These are phyloP conservation scores for Anser cygnoides DNA, from an alignment of 2,113 vertebrate species.

Conservation along the genomic window DNA sequence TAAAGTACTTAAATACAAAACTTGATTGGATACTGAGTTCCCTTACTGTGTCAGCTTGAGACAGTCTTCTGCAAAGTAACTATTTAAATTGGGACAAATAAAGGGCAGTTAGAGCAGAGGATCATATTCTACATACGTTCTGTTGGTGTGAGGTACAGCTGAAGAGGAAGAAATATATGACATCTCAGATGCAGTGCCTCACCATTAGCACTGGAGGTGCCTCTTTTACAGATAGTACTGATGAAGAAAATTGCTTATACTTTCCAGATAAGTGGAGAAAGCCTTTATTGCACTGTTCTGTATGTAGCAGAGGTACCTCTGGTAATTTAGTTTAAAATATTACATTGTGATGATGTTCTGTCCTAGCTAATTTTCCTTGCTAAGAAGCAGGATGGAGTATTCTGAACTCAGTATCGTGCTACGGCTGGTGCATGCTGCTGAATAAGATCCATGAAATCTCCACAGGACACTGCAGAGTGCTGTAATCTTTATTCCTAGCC, in stretches of 20 bases:
- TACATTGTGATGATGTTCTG: neutral
- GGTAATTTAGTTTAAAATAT: neutral
- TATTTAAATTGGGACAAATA: neutral
- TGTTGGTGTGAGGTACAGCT: neutral
- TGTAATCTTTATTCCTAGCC: neutral
- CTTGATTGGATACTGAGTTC: neutral
- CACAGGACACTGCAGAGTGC: rapidly evolving
- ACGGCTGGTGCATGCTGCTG: neutral
- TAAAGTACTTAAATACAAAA: neutral
- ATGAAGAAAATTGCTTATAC: neutral
- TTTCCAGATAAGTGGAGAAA: neutral
- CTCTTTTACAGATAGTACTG: neutral
- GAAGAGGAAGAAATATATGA: neutral
- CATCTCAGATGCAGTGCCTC: neutral
- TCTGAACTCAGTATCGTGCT: neutral
- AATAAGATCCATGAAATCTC: neutral
- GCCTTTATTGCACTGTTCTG: neutral
- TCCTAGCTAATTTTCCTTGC: neutral
- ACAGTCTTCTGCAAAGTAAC: rapidly evolving
- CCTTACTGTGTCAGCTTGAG: neutral
- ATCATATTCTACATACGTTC: neutral
- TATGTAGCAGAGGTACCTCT: neutral
- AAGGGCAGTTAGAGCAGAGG: neutral
- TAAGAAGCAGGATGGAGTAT: neutral
- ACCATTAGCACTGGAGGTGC: neutral